A percentile compares a stretch with the other conserved stretches of the same genome.
phyloP scores from a whole-genome alignment of 1,140 invertebrate genomes.

The Epicauta chinensis region DNA sequence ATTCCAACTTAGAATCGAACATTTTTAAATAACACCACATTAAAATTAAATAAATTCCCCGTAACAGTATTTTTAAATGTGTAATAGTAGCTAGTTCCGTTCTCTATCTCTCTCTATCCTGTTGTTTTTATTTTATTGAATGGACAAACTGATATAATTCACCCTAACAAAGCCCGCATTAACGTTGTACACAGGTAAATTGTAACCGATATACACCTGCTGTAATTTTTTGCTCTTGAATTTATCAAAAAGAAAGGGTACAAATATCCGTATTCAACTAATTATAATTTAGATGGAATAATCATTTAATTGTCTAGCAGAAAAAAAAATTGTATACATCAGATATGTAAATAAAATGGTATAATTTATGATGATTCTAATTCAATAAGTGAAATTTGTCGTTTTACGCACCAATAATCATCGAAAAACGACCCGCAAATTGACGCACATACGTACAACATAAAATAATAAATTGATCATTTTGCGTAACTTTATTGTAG shows the following conservation, averaged over 20 bases:
- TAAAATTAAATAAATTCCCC: neutral
- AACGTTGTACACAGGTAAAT: conserved; percentile 4
- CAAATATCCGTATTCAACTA: no score
- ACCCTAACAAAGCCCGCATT: conserved; percentile 7
- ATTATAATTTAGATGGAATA: no score
- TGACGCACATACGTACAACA: no score
- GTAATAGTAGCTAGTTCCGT: conserved; percentile 1
- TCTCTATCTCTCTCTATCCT: conserved; percentile 1
- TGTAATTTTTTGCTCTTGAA: neutral
- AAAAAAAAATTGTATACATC: no score
- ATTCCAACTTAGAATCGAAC: neutral
- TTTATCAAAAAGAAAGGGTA: no score
- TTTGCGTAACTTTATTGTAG: no score
- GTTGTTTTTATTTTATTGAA: conserved; percentile 2
- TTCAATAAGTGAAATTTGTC: neutral
- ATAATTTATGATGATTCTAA: no score
- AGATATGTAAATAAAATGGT: no score
- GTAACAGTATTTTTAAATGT: neutral
- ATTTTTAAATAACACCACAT: neutral
- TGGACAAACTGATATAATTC: neutral
- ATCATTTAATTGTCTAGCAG: no score
- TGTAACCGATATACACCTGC: conserved; percentile 10
- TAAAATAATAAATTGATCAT: no score
- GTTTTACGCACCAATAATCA: conserved; percentile 3
- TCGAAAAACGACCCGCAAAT: neutral